phyloP scores from a whole-genome alignment of 64 coral and sea anemone species.

The Pocillopora damicornis region DNA sequence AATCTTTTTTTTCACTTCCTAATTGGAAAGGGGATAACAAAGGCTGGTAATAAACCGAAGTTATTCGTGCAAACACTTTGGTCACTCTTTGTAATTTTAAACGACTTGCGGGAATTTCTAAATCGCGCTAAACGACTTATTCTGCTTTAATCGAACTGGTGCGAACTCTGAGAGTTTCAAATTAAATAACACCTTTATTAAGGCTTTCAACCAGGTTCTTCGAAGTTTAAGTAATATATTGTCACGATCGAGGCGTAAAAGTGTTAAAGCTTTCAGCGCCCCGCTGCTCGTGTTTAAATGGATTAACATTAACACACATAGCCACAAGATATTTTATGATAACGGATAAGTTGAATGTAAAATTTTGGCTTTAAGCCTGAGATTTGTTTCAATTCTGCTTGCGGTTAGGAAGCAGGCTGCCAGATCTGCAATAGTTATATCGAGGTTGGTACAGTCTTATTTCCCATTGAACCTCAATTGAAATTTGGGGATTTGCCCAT shows the following conservation, averaged over 20 bases:
- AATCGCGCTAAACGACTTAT: too few relatives aligned
- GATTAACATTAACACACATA: background rate
- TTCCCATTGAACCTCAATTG: background rate
- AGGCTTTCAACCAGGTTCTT: background rate
- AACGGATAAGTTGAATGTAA: background rate
- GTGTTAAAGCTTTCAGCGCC: background rate
- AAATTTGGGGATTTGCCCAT: background rate
- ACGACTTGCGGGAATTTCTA: too few relatives aligned
- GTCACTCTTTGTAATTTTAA: too few relatives aligned
- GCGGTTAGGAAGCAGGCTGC: background rate
- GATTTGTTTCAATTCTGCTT: background rate
- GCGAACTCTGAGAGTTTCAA: background rate
- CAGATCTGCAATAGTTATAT: background rate
- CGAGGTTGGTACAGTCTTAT: background rate
- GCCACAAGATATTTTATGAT: background rate
- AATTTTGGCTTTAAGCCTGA: background rate
- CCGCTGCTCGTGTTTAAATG: background rate
- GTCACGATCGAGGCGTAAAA: background rate
- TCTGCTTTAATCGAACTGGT: background rate
- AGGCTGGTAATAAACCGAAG: too few relatives aligned
- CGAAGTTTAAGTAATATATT: slow-evolving; percentile 10
- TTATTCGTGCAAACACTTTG: too few relatives aligned
- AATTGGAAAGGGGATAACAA: background rate
- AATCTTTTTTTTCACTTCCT: background rate
- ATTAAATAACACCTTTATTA: background rate